Conservation (phyloP, 2,113 vertebrate species). For the Pygoscelis adeliae region DNA sequence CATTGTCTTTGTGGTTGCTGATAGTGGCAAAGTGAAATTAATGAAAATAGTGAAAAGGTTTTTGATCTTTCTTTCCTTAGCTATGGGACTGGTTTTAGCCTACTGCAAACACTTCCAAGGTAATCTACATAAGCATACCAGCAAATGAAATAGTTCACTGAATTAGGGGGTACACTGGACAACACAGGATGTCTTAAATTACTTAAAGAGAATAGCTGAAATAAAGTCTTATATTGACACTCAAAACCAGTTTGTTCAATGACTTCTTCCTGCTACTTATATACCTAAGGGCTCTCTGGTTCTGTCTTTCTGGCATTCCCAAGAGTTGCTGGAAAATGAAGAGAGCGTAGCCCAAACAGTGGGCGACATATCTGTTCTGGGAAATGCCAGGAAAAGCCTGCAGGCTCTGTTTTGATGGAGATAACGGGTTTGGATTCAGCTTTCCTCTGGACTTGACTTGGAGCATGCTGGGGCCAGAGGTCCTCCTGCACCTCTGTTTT, state of each 20-base stretch:
- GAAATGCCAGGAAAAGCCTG: not conserved
- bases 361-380: accelerated
- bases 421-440: not conserved
- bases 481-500: not conserved
- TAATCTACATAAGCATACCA: not conserved
- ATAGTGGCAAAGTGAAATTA: not conserved
- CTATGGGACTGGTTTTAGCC: not conserved
- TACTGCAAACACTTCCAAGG: not conserved
- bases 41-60: not conserved
- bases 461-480: not conserved
- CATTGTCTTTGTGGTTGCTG: not conserved
- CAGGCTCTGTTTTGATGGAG: not conserved
- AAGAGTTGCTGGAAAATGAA: not conserved
- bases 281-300: not conserved
- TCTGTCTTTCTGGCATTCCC: not conserved
- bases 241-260: not conserved
- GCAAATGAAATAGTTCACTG: not conserved
- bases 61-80: not conserved
- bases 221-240: not conserved
- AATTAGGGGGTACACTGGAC: too few relatives aligned
- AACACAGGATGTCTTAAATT: not conserved
- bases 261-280: not conserved
- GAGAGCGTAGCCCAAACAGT: not conserved
- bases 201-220: not conserved
- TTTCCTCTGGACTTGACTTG: not conserved